These are phyloP conservation scores for Amphilophus citrinellus DNA, from an alignment of 2,113 vertebrate genomes.

Conservation along the genomic window DNA sequence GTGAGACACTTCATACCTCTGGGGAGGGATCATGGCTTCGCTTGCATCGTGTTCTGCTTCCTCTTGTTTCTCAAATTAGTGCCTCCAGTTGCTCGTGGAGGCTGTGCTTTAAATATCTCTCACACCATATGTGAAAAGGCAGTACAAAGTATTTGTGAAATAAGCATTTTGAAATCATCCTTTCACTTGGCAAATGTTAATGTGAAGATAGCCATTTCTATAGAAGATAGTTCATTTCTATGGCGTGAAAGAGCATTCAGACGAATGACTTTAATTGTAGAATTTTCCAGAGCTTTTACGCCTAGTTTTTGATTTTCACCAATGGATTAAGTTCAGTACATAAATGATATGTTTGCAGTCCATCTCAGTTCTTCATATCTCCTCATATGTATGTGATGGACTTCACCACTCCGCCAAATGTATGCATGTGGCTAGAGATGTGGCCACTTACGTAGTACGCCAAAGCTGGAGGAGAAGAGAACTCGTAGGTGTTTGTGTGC, in stretches of 20 bases:
- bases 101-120: conserved; percentile 42
- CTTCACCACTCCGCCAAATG: no score
- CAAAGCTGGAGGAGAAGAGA: no score
- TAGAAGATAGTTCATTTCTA: no score
- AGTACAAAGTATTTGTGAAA: background rate
- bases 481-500: no score
- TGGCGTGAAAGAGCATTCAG: background rate
- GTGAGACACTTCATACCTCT: conserved; percentile 35
- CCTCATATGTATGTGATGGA: no score
- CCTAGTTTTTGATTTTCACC: background rate
- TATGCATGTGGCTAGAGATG: no score
- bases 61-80: conserved; percentile 67
- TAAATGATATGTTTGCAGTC: background rate
- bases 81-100: conserved; percentile 48
- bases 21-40: conserved; percentile 36
- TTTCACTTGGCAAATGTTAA: background rate
- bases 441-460: no score
- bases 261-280: background rate
- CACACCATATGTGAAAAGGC: background rate
- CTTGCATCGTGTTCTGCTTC: conserved; percentile 58
- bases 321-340: background rate
- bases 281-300: background rate
- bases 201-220: background rate
- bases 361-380: background rate
- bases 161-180: background rate